Base-by-base conservation (phyloP, 2,113 vertebrate genomes). In the Piaya cayana region DNA sequence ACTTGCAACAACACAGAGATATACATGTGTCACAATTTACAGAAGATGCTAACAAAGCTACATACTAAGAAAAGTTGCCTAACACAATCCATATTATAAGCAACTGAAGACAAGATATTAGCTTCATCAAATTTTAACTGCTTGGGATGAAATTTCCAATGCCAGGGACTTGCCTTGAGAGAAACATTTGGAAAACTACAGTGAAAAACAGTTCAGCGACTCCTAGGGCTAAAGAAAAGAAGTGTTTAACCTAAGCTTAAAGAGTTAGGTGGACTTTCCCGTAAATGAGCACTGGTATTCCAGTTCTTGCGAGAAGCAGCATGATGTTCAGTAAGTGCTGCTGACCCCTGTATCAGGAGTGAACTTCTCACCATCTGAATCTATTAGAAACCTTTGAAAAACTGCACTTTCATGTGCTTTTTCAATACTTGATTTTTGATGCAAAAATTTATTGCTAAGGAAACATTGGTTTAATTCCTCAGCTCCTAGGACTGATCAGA, bases 1-100 rank as follows among this genome's bases (percentile, higher is more conserved):
- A 43, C 25, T 83, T 42, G 36, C 86, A 64, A 39, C 12, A 77
- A n/a, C 7, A 49, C 27, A 7, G n/a, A n/a, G n/a, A n/a, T n/a
- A n/a, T n/a, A 1, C 5, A 52, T 0, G 4, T 29, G 39, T 29
- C 70, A 56, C 0, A 3, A 62, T 58, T 76, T 34, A 72, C 37
- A 82, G 65, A 70, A 63, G 43, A 18, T 76, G 30, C 9, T 26
- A 36, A 72, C 4, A 65, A 15, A 69, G 49, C 15, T n/a, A 79
- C 25, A 23, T 30, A 21, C 53, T 56, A 53, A 1, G 3, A 82
- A 82, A 89, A 67, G 22, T 82, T 85, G 32, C 53, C n/a, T 19
- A 62, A 55, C 8, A 43, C 23, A 27, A 4, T 74, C 53, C 55
- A 32, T 7, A 6, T 42, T n/a, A n/a, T n/a, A n/a, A n/a, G n/a